These are phyloP conservation scores for Uromys caudimaculatus DNA, from an alignment of 2,797 vertebrate genomes.

Conservation along the genomic window DNA sequence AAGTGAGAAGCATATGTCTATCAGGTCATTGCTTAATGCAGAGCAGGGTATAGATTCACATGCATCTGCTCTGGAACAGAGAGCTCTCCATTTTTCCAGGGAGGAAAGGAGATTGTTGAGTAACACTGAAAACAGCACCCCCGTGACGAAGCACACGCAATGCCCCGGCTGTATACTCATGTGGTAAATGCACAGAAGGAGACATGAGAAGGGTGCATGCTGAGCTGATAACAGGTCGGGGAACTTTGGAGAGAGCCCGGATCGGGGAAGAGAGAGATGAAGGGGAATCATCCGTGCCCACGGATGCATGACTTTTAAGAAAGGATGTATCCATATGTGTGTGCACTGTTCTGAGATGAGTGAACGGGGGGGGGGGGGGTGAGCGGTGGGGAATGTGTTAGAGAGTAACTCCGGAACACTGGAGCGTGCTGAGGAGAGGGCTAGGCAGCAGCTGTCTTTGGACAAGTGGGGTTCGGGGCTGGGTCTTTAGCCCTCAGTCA, in stretches of 20 bases:
- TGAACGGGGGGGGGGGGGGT: neutral
- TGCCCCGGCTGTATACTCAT: neutral
- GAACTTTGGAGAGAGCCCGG: neutral
- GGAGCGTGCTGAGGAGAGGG: neutral
- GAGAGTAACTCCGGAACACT: neutral
- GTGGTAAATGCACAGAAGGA: neutral
- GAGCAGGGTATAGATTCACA: neutral
- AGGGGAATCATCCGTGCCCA: neutral
- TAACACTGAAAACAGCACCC: neutral
- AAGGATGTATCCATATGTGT: neutral
- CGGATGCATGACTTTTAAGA: neutral
- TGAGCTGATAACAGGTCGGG: neutral
- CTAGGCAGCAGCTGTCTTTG: neutral
- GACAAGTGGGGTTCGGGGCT: neutral
- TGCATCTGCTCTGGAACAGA: neutral
- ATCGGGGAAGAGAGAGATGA: neutral
- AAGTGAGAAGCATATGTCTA: neutral
- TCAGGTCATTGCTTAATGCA: neutral
- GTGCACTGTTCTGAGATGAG: neutral
- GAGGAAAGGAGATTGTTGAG: slow-evolving; percentile 8
- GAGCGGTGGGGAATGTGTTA: neutral
- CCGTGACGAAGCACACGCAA: neutral
- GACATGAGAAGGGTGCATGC: neutral
- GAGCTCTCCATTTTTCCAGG: neutral
- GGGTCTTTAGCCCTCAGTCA: neutral